Percentiles rank a stretch among this genome's conserved stretches.
phyloP scores from a whole-genome alignment of 2,888 invertebrate species.

The Ichneumon xanthorius region DNA sequence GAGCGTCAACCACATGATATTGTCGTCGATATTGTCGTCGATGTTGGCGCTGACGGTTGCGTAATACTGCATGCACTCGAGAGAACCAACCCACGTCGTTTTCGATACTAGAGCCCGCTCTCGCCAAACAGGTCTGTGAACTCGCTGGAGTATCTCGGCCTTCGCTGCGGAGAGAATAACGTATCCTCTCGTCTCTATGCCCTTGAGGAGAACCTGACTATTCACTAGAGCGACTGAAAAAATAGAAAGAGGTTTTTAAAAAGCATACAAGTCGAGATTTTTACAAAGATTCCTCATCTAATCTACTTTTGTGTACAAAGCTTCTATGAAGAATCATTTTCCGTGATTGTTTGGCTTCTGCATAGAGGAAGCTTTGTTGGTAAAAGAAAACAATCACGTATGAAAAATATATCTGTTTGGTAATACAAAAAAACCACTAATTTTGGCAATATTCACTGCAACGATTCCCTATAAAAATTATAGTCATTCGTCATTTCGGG shows the following conservation, averaged over 20 bases:
- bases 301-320: no score
- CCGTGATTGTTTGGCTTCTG: no score
- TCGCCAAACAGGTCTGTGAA: slow-evolving; percentile 95
- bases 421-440: no score
- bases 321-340: no score
- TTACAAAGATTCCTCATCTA: no score
- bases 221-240: slow-evolving; percentile 93
- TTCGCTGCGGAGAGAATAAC: slow-evolving; percentile 98
- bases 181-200: slow-evolving; percentile 98
- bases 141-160: slow-evolving; percentile 96
- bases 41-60: slow-evolving; percentile 95
- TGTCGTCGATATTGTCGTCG: slow-evolving; percentile 87
- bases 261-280: no score
- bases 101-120: slow-evolving; percentile 95
- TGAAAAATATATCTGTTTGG: no score
- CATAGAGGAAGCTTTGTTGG: no score
- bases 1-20: slow-evolving; percentile 98
- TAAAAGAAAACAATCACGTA: no score
- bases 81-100: slow-evolving; percentile 97
- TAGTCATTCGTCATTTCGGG: no score
- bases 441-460: no score
- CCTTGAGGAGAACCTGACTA: slow-evolving; percentile 97
- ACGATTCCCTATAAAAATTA: no score
- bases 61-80: slow-evolving; percentile 99
- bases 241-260: background rate